phyloP scores from a whole-genome alignment of 1,140 invertebrate genomes.

The Penaeus vannamei region DNA sequence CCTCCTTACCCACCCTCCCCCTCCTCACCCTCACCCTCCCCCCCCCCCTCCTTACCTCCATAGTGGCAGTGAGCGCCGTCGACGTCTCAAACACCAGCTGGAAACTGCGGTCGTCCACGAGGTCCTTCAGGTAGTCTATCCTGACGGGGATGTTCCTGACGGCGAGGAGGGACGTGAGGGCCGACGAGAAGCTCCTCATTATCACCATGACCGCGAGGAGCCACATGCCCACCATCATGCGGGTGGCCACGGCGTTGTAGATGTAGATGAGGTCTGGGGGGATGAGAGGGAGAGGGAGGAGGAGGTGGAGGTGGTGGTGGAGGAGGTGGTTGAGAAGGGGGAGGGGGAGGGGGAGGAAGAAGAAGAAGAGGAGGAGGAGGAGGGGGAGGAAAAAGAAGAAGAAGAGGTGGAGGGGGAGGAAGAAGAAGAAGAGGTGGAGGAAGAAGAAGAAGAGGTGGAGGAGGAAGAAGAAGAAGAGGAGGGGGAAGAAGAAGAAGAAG shows the following conservation, averaged over 20 bases:
- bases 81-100: conserved; percentile 45
- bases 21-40: too few relatives aligned
- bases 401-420: too few relatives aligned
- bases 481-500: too few relatives aligned
- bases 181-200: conserved; percentile 43
- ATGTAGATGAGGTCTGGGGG: conserved; percentile 2
- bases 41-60: background rate
- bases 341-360: too few relatives aligned
- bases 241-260: background rate
- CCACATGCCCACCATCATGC: conserved; percentile 33
- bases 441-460: too few relatives aligned
- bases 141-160: conserved; percentile 54
- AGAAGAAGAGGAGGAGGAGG: too few relatives aligned
- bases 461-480: too few relatives aligned
- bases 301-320: background rate
- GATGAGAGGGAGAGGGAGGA: background rate
- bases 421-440: too few relatives aligned
- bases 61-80: conserved; percentile 37
- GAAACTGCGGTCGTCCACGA: conserved; percentile 19
- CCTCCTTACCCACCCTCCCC: background rate
- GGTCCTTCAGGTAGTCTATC: conserved; percentile 35
- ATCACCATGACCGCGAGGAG: conserved; percentile 39
- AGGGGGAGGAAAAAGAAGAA: too few relatives aligned
- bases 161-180: conserved; percentile 52
- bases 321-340: background rate